Evolutionary conservation across 2,888 invertebrate genomes (phyloP), one percentile per base, ranked within the genome.

Genomic region (Pristionchus exspectatus): DNA sequence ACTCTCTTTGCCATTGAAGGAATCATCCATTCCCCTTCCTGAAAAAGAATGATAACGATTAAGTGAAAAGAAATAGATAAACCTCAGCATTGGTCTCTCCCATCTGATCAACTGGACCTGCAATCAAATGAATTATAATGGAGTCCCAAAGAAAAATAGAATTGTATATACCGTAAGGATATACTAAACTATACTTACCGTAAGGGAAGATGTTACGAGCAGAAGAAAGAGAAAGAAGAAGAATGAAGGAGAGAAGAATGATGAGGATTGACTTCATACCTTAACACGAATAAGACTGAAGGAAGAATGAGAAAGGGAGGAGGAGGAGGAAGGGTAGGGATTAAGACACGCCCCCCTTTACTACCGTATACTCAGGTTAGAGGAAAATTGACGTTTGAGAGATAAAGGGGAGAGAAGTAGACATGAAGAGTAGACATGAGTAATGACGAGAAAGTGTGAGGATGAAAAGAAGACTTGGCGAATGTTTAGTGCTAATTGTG

Each of bases 1-100:
- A 88, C 87, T 69, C 87, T 38, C 74, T 88, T 88, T 14, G 69
- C 87, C 38, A 44, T 44, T 27, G 69, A 66, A 30, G 87, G 69
- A n/a, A 63, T n/a, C 87, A 66, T 38, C 87, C 87, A 87, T 24
- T 87, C 87, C 1, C 18, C 18, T 27, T 56, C 56, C 84, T 84
- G 21, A n/a, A 56, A 56, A 38, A 33, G 16, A 77, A 24, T 3
- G 0, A 77, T 77, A 18, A 1, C 12, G 0, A 24, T 3, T 2
- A 77, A 10, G n/a, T 18, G 33, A 27, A 33, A 10, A n/a, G 18
- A 38, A n/a, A 30, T 77, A 38, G 16, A 24, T 14, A 10, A 4
- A 77, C 77, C 77, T 77, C 77, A 12, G 50, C 77, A 77, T 77
- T 77, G 21, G 21, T 18, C 21, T 77, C 77, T 44, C 44, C 50